Evolutionary conservation across 2,888 invertebrate species (phyloP).

Genomic region (Ectemnius cavifrons): DNA sequence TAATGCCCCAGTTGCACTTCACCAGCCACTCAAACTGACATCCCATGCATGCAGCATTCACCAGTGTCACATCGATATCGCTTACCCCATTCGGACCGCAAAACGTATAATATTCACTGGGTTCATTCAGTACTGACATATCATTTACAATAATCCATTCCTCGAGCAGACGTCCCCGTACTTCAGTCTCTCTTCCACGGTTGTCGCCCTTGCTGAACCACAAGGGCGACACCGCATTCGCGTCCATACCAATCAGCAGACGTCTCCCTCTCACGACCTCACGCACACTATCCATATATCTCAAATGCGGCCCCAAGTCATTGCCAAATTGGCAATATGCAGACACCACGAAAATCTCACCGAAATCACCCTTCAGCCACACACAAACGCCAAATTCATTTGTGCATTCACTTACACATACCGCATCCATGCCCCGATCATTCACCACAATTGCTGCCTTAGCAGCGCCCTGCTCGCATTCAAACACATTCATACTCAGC

Average conservation of each 20-base stretch:
- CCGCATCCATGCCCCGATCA: conserved; percentile 12
- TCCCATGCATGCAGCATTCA: conserved; percentile 1
- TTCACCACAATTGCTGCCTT: conserved; percentile 33
- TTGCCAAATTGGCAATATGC: conserved; percentile 41
- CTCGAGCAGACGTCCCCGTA: no score
- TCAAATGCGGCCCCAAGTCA: conserved; percentile 11
- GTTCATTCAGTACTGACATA: conserved; percentile 46
- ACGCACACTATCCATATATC: conserved; percentile 12
- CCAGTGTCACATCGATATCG: conserved; percentile 15
- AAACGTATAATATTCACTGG: conserved; percentile 7
- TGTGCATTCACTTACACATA: conserved; percentile 17
- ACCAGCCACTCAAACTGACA: conserved; percentile 1
- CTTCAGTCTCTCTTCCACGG: no score
- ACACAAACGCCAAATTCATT: conserved; percentile 27
- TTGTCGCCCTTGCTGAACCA: no score
- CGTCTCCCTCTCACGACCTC: no score
- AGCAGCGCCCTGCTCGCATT: background rate
- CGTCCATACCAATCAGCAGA: no score
- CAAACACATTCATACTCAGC: background rate
- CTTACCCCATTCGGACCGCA: background rate
- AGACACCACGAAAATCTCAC: conserved; percentile 37
- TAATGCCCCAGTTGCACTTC: background rate
- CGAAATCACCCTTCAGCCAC: conserved; percentile 34
- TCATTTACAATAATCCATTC: conserved; percentile 26
- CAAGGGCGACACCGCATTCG: no score